These are phyloP conservation scores for Ciconia maguari DNA, from an alignment of 2,113 vertebrate genomes.

Conservation along the genomic window DNA sequence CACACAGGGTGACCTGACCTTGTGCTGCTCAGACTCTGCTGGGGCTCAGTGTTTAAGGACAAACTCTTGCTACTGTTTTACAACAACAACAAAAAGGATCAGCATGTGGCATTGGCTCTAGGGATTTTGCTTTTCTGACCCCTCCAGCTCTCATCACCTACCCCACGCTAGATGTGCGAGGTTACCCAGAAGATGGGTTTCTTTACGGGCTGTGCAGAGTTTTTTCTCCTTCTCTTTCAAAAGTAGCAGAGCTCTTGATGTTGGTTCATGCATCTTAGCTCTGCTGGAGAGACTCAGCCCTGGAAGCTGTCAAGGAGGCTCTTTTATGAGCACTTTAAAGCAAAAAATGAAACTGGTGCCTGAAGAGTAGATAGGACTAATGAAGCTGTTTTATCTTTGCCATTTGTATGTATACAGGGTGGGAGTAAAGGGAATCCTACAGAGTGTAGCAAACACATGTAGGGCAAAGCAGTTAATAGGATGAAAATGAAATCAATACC, in stretches of 20 bases:
- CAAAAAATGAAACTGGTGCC: not conserved
- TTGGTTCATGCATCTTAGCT: not conserved
- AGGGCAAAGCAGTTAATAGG: slow-evolving; percentile 34
- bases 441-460: not conserved
- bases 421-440: slow-evolving; percentile 5
- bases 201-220: not conserved
- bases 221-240: not conserved
- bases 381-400: slow-evolving; percentile 40
- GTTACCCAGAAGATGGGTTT: not conserved
- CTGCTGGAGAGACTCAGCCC: not conserved
- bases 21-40: not conserved
- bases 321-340: slow-evolving; percentile 48
- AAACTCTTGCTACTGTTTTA: not conserved
- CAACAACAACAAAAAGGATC: not conserved
- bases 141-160: not conserved
- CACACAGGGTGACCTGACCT: not conserved
- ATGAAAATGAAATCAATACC: slow-evolving; percentile 45
- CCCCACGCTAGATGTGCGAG: rapidly evolving
- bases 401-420: not conserved
- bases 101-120: rapidly evolving
- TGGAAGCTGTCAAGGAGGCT: slow-evolving; percentile 27
- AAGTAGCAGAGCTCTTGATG: not conserved
- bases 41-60: not conserved
- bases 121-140: not conserved
- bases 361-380: slow-evolving; percentile 19